Evolutionary conservation across 2,888 invertebrate genomes (phyloP).

Genomic region (Agrotis puta): DNA sequence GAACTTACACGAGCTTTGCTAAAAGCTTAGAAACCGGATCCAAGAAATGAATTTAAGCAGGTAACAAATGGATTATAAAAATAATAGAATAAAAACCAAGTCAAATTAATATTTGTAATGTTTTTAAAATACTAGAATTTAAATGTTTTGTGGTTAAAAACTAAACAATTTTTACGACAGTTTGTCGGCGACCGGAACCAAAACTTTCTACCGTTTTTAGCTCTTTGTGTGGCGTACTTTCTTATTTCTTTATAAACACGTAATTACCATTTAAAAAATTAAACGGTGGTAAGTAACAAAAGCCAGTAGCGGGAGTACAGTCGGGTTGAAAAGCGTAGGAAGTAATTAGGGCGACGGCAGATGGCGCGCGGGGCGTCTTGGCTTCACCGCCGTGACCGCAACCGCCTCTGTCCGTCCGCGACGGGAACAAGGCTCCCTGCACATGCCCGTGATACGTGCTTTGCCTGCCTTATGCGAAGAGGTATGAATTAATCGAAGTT

Average conservation of each 20-base stretch:
- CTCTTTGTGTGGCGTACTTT: slow-evolving; percentile 86
- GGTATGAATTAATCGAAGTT: slow-evolving; percentile 34
- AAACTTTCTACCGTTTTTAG: slow-evolving; percentile 80
- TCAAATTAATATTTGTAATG: background rate
- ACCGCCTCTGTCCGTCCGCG: slow-evolving; percentile 39
- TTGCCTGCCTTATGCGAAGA: slow-evolving; percentile 38
- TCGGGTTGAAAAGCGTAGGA: slow-evolving; percentile 84
- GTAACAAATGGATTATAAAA: background rate
- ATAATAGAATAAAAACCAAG: background rate
- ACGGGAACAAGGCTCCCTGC: slow-evolving; percentile 25
- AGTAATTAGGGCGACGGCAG: slow-evolving; percentile 85
- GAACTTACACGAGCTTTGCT: slow-evolving; percentile 46
- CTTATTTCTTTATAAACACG: slow-evolving; percentile 81
- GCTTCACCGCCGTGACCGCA: slow-evolving; percentile 66
- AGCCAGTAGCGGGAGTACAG: slow-evolving; percentile 71
- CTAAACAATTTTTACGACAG: slow-evolving; percentile 84
- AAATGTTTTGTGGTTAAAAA: slow-evolving; percentile 79
- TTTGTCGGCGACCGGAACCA: slow-evolving; percentile 76
- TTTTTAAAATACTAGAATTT: slow-evolving; percentile 36
- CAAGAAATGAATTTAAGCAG: background rate
- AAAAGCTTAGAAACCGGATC: slow-evolving; percentile 30
- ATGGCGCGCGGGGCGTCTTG: slow-evolving; percentile 80
- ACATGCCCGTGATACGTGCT: slow-evolving; percentile 54
- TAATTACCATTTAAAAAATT: slow-evolving; percentile 85
- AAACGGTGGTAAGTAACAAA: slow-evolving; percentile 80